Evolutionary conservation across 2,888 invertebrate genomes (phyloP).

Genomic region (Druceiella hillmani): DNA sequence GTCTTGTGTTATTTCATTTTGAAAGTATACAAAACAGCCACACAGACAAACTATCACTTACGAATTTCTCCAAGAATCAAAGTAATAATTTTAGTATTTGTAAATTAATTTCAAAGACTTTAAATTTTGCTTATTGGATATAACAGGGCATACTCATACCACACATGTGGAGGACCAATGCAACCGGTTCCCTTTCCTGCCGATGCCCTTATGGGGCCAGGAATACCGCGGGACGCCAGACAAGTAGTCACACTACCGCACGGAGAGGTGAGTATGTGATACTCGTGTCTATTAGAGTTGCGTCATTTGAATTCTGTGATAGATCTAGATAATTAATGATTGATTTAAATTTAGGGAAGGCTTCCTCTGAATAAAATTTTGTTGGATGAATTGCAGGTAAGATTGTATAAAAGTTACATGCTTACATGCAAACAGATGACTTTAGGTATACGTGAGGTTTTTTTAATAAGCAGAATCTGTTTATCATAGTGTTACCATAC

Average conservation of each 20-base stretch:
- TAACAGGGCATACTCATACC: constrained; percentile 87
- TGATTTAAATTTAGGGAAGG: not conserved
- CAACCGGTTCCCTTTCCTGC: constrained; percentile 93
- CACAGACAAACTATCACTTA: not conserved
- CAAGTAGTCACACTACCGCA: constrained; percentile 88
- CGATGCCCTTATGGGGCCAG: constrained; percentile 89
- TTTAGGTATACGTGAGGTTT: too few species aligned
- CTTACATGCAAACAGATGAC: too few species aligned
- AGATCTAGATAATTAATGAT: not conserved
- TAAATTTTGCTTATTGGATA: constrained; percentile 11
- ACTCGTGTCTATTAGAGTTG: too few species aligned
- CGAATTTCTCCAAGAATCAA: not conserved
- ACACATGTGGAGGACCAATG: constrained; percentile 84
- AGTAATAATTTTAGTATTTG: constrained; percentile 1
- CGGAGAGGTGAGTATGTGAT: constrained; percentile 70
- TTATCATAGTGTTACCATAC: too few species aligned
- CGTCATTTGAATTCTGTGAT: too few species aligned
- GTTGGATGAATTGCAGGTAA: too few species aligned
- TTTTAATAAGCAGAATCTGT: too few species aligned
- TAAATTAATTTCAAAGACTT: not conserved
- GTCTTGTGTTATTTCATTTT: too few species aligned
- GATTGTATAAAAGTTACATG: too few species aligned
- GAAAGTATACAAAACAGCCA: not conserved
- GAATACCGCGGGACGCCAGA: constrained; percentile 86
- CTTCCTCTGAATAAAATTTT: too few species aligned